Evolutionary conservation across 64 coral and sea anemone genomes (phyloP).

Genomic region (Porites australiensis): DNA sequence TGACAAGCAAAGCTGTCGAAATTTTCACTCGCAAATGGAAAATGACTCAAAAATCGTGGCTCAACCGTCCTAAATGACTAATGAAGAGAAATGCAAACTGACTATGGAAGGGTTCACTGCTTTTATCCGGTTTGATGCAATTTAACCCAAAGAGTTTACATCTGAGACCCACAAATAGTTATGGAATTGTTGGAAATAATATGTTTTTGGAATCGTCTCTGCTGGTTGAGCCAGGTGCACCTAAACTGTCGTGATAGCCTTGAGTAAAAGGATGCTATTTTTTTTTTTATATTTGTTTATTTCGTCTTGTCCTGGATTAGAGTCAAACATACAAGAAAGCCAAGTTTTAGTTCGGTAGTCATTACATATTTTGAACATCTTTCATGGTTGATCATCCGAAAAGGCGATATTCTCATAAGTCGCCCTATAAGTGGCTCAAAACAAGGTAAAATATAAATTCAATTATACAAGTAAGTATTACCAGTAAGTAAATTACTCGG

Average conservation of each 20-base stretch:
- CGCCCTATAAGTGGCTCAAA: neutral
- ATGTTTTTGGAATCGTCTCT: neutral
- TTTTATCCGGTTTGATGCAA: neutral
- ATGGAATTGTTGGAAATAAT: neutral
- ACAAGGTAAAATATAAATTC: neutral
- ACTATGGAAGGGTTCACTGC: neutral
- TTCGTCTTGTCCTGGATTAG: neutral
- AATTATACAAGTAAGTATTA: neutral
- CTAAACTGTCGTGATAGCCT: too few species aligned
- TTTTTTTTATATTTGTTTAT: neutral
- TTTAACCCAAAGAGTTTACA: neutral
- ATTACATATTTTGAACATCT: neutral
- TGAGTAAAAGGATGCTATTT: neutral
- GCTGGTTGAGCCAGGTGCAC: neutral
- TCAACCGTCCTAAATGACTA: neutral
- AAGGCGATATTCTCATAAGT: neutral
- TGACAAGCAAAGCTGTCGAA: neutral
- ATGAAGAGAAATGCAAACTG: neutral
- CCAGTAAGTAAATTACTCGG: neutral
- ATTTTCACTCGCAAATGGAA: neutral
- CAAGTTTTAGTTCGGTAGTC: neutral
- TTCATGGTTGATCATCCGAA: neutral
- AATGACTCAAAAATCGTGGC: neutral
- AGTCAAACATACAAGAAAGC: neutral
- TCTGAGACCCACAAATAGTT: neutral